These are phyloP conservation scores for Melanogrammus aeglefinus DNA, from an alignment of 2,797 vertebrate genomes.

Conservation along the genomic window DNA sequence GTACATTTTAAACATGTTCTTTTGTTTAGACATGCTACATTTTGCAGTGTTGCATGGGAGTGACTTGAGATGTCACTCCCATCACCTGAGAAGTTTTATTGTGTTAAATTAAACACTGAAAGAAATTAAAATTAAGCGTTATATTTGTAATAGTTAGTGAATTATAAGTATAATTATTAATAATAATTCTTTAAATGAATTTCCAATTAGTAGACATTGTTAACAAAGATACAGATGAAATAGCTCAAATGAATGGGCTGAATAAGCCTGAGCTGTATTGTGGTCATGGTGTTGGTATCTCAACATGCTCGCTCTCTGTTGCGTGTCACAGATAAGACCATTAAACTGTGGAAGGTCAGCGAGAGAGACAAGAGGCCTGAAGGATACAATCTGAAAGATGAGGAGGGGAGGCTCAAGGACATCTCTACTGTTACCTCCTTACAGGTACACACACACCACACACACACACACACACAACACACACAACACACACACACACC, in stretches of 20 bases:
- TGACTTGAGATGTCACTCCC: no score
- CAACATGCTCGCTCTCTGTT: slow-evolving; percentile 5
- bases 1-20: no score
- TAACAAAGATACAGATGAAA: neutral
- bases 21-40: no score
- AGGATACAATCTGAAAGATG: slow-evolving; percentile 97
- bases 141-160: no score
- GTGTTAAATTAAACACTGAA: no score
- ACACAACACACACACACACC: slow-evolving; percentile 2
- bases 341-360: slow-evolving; percentile 99
- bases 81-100: no score
- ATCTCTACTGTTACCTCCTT: slow-evolving; percentile 95
- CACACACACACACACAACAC: neutral
- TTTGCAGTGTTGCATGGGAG: no score
- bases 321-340: slow-evolving; percentile 87
- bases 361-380: slow-evolving; percentile 97
- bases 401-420: slow-evolving; percentile 93
- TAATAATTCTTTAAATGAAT: no score
- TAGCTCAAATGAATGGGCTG: neutral
- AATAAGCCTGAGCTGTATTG: neutral
- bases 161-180: no score
- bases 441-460: slow-evolving; percentile 60
- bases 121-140: no score
- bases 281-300: neutral
- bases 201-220: no score